These are phyloP conservation scores for Polymixis lichenea DNA, from an alignment of 2,888 invertebrate genomes.

Conservation along the genomic window DNA sequence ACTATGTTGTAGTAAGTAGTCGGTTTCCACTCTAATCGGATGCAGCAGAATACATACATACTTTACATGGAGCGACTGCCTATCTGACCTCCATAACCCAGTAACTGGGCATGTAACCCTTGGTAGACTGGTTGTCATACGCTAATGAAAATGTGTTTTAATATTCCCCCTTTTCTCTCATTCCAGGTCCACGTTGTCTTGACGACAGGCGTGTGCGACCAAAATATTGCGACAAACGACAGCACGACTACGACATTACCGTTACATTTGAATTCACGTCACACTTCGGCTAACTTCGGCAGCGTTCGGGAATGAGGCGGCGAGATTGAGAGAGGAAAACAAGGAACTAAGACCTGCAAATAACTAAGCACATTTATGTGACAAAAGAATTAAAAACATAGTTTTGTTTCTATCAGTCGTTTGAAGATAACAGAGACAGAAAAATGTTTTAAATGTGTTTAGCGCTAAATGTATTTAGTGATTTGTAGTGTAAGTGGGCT, in stretches of 20 bases:
- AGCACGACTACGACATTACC: conserved; percentile 52
- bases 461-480: background rate
- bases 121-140: too few species aligned
- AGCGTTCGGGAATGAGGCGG: conserved; percentile 18
- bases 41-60: too few species aligned
- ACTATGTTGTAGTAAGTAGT: too few species aligned
- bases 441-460: background rate
- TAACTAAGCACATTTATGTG: background rate
- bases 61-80: too few species aligned
- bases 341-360: background rate
- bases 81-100: too few species aligned
- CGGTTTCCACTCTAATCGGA: too few species aligned
- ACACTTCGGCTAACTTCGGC: conserved; percentile 59
- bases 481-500: background rate
- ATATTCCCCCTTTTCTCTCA: conserved; percentile 32
- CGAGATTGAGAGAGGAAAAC: background rate
- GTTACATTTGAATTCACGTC: conserved; percentile 61
- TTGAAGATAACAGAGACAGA: background rate
- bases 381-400: background rate
- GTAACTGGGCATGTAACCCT: too few species aligned
- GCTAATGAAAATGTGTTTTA: background rate
- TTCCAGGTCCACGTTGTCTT: conserved; percentile 77
- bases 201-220: conserved; percentile 72
- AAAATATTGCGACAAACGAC: conserved; percentile 62
- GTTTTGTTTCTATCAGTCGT: background rate